These are phyloP conservation scores for Scolopax mira DNA, from an alignment of 2,113 vertebrate genomes.

Conservation along the genomic window DNA sequence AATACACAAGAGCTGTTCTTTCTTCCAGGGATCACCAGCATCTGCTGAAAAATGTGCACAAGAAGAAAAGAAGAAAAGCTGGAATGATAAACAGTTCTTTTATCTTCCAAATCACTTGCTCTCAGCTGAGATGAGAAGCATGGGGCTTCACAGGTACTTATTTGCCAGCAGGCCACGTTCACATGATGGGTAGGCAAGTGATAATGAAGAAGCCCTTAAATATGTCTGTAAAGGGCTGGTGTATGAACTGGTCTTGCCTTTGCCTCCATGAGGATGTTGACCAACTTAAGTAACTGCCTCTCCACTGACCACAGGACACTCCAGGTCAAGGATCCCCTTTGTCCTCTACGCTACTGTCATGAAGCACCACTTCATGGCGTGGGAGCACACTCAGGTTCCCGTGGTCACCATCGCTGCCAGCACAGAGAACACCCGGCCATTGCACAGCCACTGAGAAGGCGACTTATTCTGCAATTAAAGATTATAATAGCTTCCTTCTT, in stretches of 20 bases:
- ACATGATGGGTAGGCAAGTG: not conserved
- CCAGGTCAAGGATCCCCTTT: not conserved
- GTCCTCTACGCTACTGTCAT: fast-evolving
- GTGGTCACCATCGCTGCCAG: fast-evolving
- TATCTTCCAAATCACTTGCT: not conserved
- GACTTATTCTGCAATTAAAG: not conserved
- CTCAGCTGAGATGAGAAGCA: not conserved
- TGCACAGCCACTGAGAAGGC: fast-evolving
- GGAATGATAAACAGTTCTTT: not conserved
- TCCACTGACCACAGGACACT: not conserved
- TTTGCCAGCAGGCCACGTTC: fast-evolving
- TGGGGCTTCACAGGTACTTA: not conserved
- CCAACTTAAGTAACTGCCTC: not conserved
- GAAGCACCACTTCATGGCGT: not conserved
- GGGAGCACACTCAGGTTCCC: fast-evolving
- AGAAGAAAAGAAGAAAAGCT: not conserved
- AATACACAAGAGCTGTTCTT: fast-evolving
- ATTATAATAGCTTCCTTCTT: not conserved
- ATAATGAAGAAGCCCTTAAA: not conserved
- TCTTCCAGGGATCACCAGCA: not conserved
- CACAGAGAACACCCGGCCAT: not conserved
- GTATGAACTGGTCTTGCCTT: not conserved
- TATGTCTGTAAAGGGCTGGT: not conserved
- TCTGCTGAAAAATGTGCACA: not conserved
- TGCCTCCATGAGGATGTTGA: not conserved